Percentiles rank a stretch among this genome's conserved stretches.
phyloP scores from a whole-genome alignment of 2,797 vertebrate genomes.

The Sciaenops ocellatus region DNA sequence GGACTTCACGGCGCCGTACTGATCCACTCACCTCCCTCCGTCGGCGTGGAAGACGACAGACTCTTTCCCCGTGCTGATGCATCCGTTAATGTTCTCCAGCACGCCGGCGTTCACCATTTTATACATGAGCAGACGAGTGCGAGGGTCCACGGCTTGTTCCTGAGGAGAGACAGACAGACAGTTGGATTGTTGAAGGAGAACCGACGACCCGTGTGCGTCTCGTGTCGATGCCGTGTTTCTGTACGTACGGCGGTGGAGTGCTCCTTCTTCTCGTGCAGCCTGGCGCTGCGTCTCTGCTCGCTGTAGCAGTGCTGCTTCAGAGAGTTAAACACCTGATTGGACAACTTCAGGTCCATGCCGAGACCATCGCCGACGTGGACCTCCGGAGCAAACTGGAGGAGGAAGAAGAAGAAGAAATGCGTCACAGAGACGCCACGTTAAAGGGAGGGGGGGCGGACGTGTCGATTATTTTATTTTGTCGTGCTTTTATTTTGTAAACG shows the following conservation, averaged over 20 bases:
- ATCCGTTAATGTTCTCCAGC: conserved; percentile 95
- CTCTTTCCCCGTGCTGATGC: conserved; percentile 98
- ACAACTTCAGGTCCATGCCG: conserved; percentile 96
- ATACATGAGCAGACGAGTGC: conserved; percentile 95
- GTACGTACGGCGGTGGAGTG: conserved; percentile 94
- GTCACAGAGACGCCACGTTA: too few relatives aligned
- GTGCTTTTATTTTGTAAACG: too few relatives aligned
- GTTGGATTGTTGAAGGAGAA: too few relatives aligned
- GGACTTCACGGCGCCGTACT: too few relatives aligned
- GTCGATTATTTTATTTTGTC: too few relatives aligned
- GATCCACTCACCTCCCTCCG: conserved; percentile 89
- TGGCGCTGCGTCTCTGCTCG: conserved; percentile 93
- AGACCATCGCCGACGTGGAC: conserved; percentile 96
- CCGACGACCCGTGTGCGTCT: fast-evolving
- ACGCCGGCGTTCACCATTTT: conserved; percentile 96
- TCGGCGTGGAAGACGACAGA: conserved; percentile 96
- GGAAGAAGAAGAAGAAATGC: not conserved
- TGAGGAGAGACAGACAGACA: conserved; percentile 53
- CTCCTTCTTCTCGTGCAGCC: conserved; percentile 97
- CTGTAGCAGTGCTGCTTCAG: conserved; percentile 95
- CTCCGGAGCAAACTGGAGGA: conserved; percentile 92
- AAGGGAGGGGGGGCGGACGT: too few relatives aligned
- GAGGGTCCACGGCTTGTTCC: conserved; percentile 98
- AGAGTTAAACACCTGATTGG: conserved; percentile 97
- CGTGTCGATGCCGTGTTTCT: not conserved